Evolutionary conservation across 2,797 vertebrate species (phyloP).

Genomic region (Pyrrhura leucotis): DNA sequence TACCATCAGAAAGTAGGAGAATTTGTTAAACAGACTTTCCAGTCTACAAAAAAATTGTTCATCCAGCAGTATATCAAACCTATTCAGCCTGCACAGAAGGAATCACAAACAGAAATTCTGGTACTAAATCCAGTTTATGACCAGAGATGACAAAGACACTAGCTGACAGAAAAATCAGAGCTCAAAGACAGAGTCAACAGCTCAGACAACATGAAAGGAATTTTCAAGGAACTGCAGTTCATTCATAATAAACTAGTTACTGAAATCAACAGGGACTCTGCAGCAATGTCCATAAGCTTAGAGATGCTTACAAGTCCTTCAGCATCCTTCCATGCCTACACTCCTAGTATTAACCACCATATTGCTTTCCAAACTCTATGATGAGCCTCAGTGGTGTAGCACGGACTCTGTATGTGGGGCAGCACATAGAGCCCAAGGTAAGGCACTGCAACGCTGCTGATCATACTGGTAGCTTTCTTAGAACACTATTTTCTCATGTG

Average conservation of each 20-base stretch:
- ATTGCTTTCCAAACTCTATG: background rate
- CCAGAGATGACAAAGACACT: background rate
- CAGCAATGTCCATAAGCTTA: background rate
- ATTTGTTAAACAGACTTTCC: background rate
- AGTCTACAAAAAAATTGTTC: background rate
- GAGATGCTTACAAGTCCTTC: background rate
- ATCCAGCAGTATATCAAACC: background rate
- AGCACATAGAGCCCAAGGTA: no score
- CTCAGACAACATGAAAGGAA: background rate
- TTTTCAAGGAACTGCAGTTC: background rate
- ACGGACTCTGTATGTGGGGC: background rate
- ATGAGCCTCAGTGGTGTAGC: background rate
- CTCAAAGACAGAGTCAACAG: background rate
- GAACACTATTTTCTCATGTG: background rate
- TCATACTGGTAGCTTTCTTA: background rate
- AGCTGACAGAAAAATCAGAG: background rate
- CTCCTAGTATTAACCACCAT: background rate
- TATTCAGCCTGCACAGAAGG: background rate
- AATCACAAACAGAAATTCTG: background rate
- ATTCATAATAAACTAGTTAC: background rate
- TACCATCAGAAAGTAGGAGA: background rate
- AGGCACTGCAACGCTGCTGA: background rate
- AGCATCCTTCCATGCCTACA: background rate
- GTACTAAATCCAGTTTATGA: background rate
- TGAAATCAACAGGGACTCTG: background rate